Percentiles rank a stretch among this genome's conserved stretches.
phyloP scores from a whole-genome alignment of 2,113 vertebrate genomes.

The Pseudopipra pipra region DNA sequence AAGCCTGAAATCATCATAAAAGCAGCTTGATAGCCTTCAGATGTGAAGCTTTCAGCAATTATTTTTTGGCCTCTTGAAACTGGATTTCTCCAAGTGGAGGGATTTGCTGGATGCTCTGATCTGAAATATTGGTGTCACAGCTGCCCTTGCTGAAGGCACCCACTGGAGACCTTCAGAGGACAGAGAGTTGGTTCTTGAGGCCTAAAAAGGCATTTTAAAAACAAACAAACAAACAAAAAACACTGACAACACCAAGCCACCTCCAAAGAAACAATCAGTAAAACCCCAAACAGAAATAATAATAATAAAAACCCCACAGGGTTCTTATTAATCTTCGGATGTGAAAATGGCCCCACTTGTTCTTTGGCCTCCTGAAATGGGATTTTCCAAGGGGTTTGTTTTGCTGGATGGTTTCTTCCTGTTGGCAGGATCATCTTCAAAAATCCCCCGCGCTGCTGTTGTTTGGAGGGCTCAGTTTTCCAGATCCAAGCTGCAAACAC shows the following conservation, averaged over 20 bases:
- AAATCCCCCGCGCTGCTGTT: neutral
- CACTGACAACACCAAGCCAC: neutral
- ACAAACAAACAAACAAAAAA: neutral
- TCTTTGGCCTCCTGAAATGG: neutral
- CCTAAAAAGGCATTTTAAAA: neutral
- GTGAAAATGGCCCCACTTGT: neutral
- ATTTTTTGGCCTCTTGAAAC: neutral
- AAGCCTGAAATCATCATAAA: neutral
- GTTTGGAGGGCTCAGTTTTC: neutral
- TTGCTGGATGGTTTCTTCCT: neutral
- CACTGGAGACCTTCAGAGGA: neutral
- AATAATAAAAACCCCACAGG: neutral
- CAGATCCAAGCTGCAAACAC: neutral
- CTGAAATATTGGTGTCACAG: neutral
- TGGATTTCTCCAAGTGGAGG: neutral
- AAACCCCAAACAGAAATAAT: neutral
- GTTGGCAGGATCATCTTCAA: neutral
- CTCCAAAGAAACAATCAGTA: neutral
- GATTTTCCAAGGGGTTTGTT: neutral
- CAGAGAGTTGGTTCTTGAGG: neutral
- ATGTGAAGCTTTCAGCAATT: neutral
- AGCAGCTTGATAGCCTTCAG: neutral
- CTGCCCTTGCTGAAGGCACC: neutral
- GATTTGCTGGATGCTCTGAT: neutral
- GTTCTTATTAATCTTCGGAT: neutral